Evolutionary conservation across 2,797 vertebrate genomes (phyloP).

Genomic region (Sciurus vulgaris): DNA sequence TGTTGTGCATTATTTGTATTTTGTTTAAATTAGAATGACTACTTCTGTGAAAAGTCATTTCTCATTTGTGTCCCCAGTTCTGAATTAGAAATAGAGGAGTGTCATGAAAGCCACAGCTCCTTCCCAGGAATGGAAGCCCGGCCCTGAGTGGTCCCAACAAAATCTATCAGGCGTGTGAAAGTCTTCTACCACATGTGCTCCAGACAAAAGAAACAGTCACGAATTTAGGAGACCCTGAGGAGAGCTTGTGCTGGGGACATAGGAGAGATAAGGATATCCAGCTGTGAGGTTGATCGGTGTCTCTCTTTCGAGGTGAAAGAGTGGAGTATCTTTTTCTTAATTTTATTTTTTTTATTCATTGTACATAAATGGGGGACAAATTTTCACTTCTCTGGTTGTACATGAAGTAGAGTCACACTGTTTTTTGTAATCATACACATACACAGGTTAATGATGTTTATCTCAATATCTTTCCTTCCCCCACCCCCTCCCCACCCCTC

Average conservation of each 20-base stretch:
- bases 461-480: too few relatives aligned
- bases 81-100: conserved; percentile 7
- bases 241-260: background rate
- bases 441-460: too few relatives aligned
- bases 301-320: background rate
- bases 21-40: background rate
- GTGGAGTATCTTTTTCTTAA: background rate
- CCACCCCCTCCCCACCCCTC: too few relatives aligned
- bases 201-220: background rate
- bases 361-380: too few relatives aligned
- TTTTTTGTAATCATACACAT: too few relatives aligned
- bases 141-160: background rate
- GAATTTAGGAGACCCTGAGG: background rate
- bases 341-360: too few relatives aligned
- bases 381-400: too few relatives aligned
- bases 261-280: background rate
- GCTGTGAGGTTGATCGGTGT: background rate
- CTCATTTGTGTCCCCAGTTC: background rate
- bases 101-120: background rate
- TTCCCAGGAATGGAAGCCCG: background rate
- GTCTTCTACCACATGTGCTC: background rate
- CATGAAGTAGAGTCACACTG: too few relatives aligned
- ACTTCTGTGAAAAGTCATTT: background rate
- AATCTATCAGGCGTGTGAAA: background rate
- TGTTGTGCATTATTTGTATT: background rate